Evolutionary conservation across 2,797 vertebrate genomes (phyloP), one percentile per base, ranked within the genome.

Genomic region (Ceyx erithaca): DNA sequence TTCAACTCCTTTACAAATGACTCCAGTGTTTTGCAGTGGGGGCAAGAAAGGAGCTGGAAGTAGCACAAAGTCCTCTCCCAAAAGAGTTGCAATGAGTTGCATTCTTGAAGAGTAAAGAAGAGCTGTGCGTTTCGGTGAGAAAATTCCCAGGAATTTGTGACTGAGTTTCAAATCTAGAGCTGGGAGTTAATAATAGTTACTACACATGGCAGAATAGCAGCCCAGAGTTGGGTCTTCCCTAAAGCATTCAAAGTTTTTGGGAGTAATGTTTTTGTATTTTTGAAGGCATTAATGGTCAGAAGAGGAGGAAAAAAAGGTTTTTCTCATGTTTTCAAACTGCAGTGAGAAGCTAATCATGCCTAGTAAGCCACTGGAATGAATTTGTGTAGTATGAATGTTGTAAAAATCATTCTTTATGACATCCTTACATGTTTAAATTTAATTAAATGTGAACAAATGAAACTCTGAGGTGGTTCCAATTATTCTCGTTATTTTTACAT

Each of bases 11-110:
- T 25, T 11, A 35, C 22, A 8, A 7, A 6, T 15, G 6, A 4
- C 12, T 9, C 14, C 14, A 1, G 1, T 15, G 37, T 7, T 21
- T n/a, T 9, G 37, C 14, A 33, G 22, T 1, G 18, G 5, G 1
- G 6, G 28, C 43, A 3, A 35, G 23, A 7, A 26, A 19, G 10
- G 6, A 9, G 30, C n/a, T 15, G 25, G 40, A 51, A 14, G 37
- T 1, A 51, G 22, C 22, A 26, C 15, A 14, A 16, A 28, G 6
- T 7, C 5, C 7, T 22, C 6, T 9, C 19, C 25, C 12, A 1
- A 35, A 48, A 3, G 4, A 16, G 10, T 2, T 13, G 26, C 49
- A 8, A 16, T 10, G 26, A 4, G 12, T 4, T 22, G 19, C 37
- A 40, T 3, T 40, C 9, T 1, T 4, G 20, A 2, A 3, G 18